phyloP scores from a whole-genome alignment of 2,797 vertebrate genomes.

The Salarias fasciatus region DNA sequence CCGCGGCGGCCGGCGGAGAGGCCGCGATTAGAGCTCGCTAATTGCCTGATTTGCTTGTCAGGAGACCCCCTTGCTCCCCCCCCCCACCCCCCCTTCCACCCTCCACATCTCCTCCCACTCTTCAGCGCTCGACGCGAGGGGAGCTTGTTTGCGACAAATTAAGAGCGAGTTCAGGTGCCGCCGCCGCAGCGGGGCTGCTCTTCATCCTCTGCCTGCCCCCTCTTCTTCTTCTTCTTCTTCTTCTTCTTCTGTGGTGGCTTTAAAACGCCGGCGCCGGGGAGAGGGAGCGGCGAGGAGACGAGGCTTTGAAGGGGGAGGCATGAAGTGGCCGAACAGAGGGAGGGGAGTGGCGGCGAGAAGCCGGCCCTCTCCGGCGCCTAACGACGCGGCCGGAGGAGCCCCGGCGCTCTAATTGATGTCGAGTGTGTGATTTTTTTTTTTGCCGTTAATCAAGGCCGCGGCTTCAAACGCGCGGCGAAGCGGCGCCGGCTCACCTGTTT shows the following conservation, averaged over 20 bases:
- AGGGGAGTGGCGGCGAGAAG: conserved; percentile 22
- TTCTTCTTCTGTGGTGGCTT: conserved; percentile 17
- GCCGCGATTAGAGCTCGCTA: conserved; percentile 89
- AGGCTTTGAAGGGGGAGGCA: conserved; percentile 78
- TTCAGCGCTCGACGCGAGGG: background rate
- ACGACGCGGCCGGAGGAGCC: conserved; percentile 92
- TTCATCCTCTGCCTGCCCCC: conserved; percentile 13
- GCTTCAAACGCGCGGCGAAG: conserved; percentile 20
- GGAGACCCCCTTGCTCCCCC: conserved; percentile 11
- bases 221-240: conserved; percentile 22
- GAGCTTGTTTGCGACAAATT: conserved; percentile 81
- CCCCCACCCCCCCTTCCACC: conserved; percentile 21
- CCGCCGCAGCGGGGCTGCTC: conserved; percentile 78
- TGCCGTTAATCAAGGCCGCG: conserved; percentile 87
- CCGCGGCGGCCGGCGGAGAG: conserved; percentile 84
- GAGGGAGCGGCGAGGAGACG: conserved; percentile 73
- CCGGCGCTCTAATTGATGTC: conserved; percentile 95
- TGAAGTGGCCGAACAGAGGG: conserved; percentile 44
- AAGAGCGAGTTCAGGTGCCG: conserved; percentile 86
- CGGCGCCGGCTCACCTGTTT: conserved; percentile 89
- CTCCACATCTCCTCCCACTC: background rate
- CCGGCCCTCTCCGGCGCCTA: conserved; percentile 91
- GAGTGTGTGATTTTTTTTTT: conserved; percentile 97
- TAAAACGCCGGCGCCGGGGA: conserved; percentile 60
- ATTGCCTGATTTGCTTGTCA: conserved; percentile 87